These are phyloP conservation scores for Vireo altiloquus DNA, from an alignment of 2,113 vertebrate species.

Conservation along the genomic window DNA sequence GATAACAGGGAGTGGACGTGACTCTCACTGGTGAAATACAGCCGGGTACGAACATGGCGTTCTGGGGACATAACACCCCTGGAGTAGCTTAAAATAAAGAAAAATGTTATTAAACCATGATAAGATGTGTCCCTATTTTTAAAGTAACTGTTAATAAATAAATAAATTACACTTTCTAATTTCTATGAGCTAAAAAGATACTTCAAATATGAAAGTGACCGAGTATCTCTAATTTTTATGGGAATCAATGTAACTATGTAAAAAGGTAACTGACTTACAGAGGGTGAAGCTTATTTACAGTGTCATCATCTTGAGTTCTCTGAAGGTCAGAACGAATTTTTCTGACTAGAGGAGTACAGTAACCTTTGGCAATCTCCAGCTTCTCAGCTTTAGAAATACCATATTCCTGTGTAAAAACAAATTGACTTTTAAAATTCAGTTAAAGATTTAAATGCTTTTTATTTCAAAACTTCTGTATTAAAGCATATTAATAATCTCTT, in stretches of 20 bases:
- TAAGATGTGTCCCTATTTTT: neutral
- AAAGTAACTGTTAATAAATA: neutral
- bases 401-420: constrained; percentile 79
- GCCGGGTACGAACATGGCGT: constrained; percentile 85
- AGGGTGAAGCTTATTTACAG: constrained; percentile 90
- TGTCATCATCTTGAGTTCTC: constrained; percentile 91
- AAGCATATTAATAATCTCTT: neutral
- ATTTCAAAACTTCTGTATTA: neutral
- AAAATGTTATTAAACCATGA: neutral
- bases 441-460: neutral
- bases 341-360: constrained; percentile 86
- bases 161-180: neutral
- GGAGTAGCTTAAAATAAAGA: constrained; percentile 78
- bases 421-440: neutral
- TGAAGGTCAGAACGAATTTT: constrained; percentile 91
- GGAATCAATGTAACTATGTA: neutral
- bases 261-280: constrained; percentile 75
- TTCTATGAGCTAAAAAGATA: neutral
- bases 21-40: constrained; percentile 91
- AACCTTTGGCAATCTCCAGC: constrained; percentile 89
- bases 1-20: constrained; percentile 88
- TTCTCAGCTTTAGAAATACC: constrained; percentile 88
- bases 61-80: constrained; percentile 89
- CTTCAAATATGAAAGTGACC: neutral
- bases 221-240: neutral